phyloP scores from a whole-genome alignment of 1,140 invertebrate genomes.

The Cardiocondyla obscurior region DNA sequence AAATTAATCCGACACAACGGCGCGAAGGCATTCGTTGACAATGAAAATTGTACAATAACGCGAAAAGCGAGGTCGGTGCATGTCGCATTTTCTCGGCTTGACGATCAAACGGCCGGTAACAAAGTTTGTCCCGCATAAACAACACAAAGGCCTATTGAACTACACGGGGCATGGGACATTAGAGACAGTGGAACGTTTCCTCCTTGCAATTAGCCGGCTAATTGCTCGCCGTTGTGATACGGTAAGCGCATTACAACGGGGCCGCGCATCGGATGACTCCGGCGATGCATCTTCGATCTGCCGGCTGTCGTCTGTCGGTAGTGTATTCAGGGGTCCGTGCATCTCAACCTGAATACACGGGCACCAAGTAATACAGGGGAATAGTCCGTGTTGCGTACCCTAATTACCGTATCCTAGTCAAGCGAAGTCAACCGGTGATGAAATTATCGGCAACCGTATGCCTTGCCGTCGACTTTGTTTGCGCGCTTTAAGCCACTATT shows the following conservation, averaged over 20 bases:
- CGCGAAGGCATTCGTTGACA: background rate
- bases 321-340: slow-evolving; percentile 43
- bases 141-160: slow-evolving; percentile 57
- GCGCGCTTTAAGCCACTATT: background rate
- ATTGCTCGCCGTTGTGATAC: slow-evolving; percentile 52
- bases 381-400: slow-evolving; percentile 25
- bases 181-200: slow-evolving; percentile 47
- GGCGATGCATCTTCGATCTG: slow-evolving; percentile 53
- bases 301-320: slow-evolving; percentile 39
- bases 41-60: slow-evolving; percentile 29
- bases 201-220: slow-evolving; percentile 56
- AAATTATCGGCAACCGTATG: slow-evolving; percentile 43
- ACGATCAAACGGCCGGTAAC: slow-evolving; percentile 45
- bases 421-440: slow-evolving; percentile 37
- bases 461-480: background rate
- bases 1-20: slow-evolving; percentile 3
- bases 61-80: background rate
- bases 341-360: slow-evolving; percentile 44
- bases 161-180: background rate
- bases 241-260: slow-evolving; percentile 53
- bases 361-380: slow-evolving; percentile 32
- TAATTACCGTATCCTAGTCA: slow-evolving; percentile 43
- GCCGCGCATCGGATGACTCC: slow-evolving; percentile 49
- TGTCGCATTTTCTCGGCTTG: slow-evolving; percentile 8
- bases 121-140: slow-evolving; percentile 33